Conservation (phyloP, 2,113 vertebrate species). For the Corythoichthys haematopterus region DNA sequence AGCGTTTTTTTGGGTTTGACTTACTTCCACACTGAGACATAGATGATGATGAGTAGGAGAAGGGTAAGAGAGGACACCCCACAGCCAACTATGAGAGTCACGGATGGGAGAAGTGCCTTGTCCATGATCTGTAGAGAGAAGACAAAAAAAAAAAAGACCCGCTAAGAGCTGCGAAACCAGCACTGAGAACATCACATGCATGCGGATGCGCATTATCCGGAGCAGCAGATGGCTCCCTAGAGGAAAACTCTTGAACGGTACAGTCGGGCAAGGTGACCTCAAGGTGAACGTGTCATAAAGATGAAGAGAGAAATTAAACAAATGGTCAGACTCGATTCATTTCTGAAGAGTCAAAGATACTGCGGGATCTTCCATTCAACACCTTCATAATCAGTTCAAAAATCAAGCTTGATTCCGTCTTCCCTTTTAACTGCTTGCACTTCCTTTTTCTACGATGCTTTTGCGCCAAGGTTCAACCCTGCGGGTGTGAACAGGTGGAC, state of each 20-base stretch:
- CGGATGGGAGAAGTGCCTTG: constrained; percentile 87
- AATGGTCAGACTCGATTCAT: constrained; percentile 41
- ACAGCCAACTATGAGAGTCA: constrained; percentile 96
- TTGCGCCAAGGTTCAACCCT: constrained; percentile 21
- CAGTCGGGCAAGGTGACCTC: constrained; percentile 73
- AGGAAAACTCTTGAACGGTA: constrained; percentile 60
- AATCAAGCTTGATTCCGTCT: constrained; percentile 3
- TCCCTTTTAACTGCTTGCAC: neutral
- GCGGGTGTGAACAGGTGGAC: constrained; percentile 61
- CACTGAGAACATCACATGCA: constrained; percentile 10
- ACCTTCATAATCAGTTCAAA: too few species aligned
- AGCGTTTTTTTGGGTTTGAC: constrained; percentile 24
- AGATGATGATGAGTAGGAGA: constrained; percentile 96
- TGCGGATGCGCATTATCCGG: constrained; percentile 45
- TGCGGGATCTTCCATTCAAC: constrained; percentile 27
- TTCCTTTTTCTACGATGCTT: constrained; percentile 4
- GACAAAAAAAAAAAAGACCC: constrained; percentile 31
- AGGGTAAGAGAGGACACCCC: constrained; percentile 96
- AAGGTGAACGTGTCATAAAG: constrained; percentile 68
- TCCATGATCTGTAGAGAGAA: constrained; percentile 86
- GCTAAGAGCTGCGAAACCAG: constrained; percentile 33
- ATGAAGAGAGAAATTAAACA: constrained; percentile 53
- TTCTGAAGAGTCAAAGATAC: constrained; percentile 42
- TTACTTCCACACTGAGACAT: constrained; percentile 98
- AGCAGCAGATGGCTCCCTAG: constrained; percentile 58